Evolutionary conservation across 2,797 vertebrate genomes (phyloP).

Genomic region (Danio jaintianensis): DNA sequence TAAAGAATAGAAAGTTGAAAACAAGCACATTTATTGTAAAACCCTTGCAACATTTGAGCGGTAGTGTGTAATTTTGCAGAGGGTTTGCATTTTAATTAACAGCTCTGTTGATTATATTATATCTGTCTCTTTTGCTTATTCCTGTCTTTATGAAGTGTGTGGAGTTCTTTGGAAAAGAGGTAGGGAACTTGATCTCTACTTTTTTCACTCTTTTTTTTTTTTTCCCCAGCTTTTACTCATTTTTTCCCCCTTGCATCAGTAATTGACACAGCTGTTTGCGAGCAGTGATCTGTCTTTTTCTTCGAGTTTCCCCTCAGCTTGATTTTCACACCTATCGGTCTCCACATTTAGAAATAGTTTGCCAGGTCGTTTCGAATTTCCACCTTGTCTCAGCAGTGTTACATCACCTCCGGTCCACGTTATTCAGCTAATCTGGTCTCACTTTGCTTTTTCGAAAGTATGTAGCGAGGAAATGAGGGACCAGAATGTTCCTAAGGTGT

Average conservation of each 20-base stretch:
- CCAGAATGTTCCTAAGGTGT: not conserved
- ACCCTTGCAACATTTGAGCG: not conserved
- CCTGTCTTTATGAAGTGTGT: slow-evolving; percentile 83
- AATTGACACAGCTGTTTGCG: not conserved
- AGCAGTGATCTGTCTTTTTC: not conserved
- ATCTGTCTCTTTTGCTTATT: slow-evolving; percentile 77
- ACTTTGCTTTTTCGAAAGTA: not conserved
- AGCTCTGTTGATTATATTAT: slow-evolving; percentile 69
- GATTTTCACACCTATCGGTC: not conserved
- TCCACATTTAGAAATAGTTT: slow-evolving; percentile 33
- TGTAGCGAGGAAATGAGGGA: not conserved
- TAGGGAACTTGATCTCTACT: slow-evolving; percentile 73
- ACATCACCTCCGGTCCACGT: not conserved
- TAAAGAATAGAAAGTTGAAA: too few species aligned
- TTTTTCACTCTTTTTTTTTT: slow-evolving; percentile 54
- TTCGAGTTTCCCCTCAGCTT: not conserved
- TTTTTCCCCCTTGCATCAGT: not conserved
- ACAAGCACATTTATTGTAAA: not conserved
- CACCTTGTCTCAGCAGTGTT: slow-evolving; percentile 25
- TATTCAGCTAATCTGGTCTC: not conserved
- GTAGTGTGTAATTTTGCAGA: slow-evolving; percentile 63
- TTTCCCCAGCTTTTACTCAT: not conserved
- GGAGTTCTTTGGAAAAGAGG: slow-evolving; percentile 84
- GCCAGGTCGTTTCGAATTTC: not conserved
- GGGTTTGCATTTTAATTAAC: slow-evolving; percentile 42